Evolutionary conservation across 2,113 vertebrate genomes (phyloP), one percentile per base, ranked within the genome.

Genomic region (Zapus hudsonius): DNA sequence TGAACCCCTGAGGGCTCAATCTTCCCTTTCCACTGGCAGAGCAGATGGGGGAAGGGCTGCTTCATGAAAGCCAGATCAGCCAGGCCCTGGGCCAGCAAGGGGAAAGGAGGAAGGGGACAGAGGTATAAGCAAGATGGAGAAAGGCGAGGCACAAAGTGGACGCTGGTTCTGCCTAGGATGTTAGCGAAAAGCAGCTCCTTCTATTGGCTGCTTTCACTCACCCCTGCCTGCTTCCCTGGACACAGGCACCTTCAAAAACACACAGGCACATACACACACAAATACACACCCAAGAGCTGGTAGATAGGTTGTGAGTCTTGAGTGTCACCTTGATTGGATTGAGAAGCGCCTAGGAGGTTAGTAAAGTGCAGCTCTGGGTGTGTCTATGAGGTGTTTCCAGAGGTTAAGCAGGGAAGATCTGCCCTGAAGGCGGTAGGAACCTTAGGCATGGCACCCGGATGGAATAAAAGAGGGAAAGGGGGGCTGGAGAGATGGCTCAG

Each of bases 1-100:
- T 66, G 55, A 92, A 82, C 90, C 81, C 96, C 81, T 92, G 44
- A 87, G 90, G 92, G 84, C 10, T 82, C 73, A 85, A 67, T 94
- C 69, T 87, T 94, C 52, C 81, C 70, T 90, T 59, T 47, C 78
- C 57, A 15, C 22, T 38, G 87, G 73, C 63, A 61, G 74, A 80
- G 61, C 83, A 87, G 89, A 74, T 73, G 59, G 36, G 66, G 67
- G 55, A 90, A 93, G 52, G 79, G 19, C 47, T 82, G 73, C 59
- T 44, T 84, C 73, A 52, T 44, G 82, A 83, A 95, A 94, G 74
- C 69, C 75, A 88, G 73, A 88, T 90, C 55, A 82, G 47, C 72
- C 17, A 13, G 75, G 36, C n/a, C 61, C 55, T 31, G 57, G n/a
- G 42, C 67, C 55, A 57, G 36, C 42, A 36, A 33, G 31, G 15